Conservation (phyloP, 1,140 invertebrate species). For the Sesamia nonagrioides region DNA sequence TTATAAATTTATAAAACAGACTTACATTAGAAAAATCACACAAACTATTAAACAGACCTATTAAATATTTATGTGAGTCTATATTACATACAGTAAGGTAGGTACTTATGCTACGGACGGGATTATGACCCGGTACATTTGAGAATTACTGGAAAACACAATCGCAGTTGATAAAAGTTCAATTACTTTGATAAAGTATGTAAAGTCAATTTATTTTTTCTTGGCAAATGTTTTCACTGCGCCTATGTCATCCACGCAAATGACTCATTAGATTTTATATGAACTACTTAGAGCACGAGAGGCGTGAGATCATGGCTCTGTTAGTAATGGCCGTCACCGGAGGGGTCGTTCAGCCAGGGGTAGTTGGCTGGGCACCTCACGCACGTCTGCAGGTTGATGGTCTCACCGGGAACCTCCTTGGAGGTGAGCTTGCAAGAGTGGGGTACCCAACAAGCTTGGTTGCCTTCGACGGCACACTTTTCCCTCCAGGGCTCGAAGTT, state of each 20-base stretch:
- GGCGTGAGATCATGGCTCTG: conserved; percentile 84
- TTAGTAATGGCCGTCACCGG: conserved; percentile 96
- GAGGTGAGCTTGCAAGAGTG: conserved; percentile 96
- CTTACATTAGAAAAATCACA: conserved; percentile 87
- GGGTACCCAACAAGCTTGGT: conserved; percentile 94
- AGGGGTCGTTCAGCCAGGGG: conserved; percentile 97
- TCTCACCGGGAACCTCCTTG: conserved; percentile 97
- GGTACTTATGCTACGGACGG: conserved; percentile 87
- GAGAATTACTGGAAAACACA: conserved; percentile 79
- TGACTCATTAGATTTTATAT: conserved; percentile 73
- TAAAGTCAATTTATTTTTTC: not conserved
- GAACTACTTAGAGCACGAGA: conserved; percentile 78
- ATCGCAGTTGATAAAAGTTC: conserved; percentile 66
- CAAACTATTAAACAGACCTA: conserved; percentile 87
- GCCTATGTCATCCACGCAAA: conserved; percentile 78
- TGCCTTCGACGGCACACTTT: conserved; percentile 94
- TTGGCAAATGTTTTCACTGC: conserved; percentile 62
- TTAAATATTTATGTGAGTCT: conserved; percentile 88
- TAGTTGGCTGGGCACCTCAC: conserved; percentile 97
- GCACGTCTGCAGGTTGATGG: conserved; percentile 97
- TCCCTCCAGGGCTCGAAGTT: conserved; percentile 98
- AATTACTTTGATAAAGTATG: conserved; percentile 10
- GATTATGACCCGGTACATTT: conserved; percentile 87
- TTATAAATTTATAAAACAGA: conserved; percentile 86
- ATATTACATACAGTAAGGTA: conserved; percentile 87